Evolutionary conservation across 2,113 vertebrate genomes (phyloP).

Genomic region (Peucedramus taeniatus): DNA sequence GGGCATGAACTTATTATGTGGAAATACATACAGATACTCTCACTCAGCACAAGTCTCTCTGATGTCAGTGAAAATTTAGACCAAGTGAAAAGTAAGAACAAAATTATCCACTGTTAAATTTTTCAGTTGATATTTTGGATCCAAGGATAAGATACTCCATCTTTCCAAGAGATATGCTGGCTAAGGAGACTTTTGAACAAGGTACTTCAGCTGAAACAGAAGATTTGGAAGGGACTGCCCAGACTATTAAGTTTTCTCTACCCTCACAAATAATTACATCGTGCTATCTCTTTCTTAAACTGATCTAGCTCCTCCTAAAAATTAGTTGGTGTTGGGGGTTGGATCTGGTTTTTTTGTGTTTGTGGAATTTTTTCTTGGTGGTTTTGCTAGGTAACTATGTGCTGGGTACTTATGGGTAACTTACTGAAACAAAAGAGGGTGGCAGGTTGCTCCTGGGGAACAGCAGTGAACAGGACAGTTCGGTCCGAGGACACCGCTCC

Average conservation of each 20-base stretch:
- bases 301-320: background rate
- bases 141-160: background rate
- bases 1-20: background rate
- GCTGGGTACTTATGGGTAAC: too few species aligned
- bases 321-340: too few species aligned
- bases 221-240: background rate
- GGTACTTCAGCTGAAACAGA: background rate
- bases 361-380: too few species aligned
- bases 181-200: background rate
- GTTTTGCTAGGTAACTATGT: too few species aligned
- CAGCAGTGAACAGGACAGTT: too few species aligned
- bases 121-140: background rate
- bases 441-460: too few species aligned
- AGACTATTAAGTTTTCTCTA: background rate
- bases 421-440: too few species aligned
- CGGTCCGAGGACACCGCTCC: too few species aligned
- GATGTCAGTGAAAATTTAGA: background rate
- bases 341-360: too few species aligned
- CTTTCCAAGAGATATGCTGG: background rate
- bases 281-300: background rate
- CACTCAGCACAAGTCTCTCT: background rate
- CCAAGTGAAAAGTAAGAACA: background rate
- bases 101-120: background rate
- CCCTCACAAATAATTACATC: background rate
- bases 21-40: background rate